These are phyloP conservation scores for Plodia interpunctella DNA, from an alignment of 1,140 invertebrate species.

Conservation along the genomic window DNA sequence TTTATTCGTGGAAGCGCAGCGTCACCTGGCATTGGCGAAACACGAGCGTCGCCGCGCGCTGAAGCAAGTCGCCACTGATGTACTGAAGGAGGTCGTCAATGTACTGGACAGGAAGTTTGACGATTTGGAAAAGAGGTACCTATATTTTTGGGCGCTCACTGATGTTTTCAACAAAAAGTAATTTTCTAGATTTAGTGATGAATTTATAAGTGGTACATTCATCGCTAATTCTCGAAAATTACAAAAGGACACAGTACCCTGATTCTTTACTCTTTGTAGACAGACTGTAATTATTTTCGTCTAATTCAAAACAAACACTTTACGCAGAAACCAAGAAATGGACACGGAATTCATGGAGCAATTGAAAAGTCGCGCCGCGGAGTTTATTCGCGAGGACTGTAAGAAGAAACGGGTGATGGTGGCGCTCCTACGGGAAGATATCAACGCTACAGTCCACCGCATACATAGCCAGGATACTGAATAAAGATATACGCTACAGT, in stretches of 20 bases:
- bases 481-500: too few species aligned
- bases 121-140: slow-evolving; percentile 36
- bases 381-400: slow-evolving; percentile 33
- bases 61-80: slow-evolving; percentile 16
- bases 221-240: too few species aligned
- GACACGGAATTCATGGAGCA: slow-evolving; percentile 27
- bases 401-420: slow-evolving; percentile 40
- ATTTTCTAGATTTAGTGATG: too few species aligned
- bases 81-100: slow-evolving; percentile 22
- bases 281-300: too few species aligned
- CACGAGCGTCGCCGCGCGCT: slow-evolving; percentile 22
- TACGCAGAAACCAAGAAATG: slow-evolving; percentile 31
- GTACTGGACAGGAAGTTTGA: slow-evolving; percentile 32
- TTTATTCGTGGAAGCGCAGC: slow-evolving; percentile 36
- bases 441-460: slow-evolving; percentile 23
- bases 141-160: too few species aligned
- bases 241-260: too few species aligned
- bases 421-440: slow-evolving; percentile 37
- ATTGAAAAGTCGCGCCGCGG: slow-evolving; percentile 25
- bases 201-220: too few species aligned
- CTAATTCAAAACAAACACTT: neutral
- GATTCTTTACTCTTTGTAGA: too few species aligned
- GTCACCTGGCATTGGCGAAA: slow-evolving; percentile 20
- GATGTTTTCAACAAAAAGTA: too few species aligned
- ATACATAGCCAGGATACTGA: too few species aligned